Conservation (phyloP, 2,113 vertebrate species). For the Mirza zaza region DNA sequence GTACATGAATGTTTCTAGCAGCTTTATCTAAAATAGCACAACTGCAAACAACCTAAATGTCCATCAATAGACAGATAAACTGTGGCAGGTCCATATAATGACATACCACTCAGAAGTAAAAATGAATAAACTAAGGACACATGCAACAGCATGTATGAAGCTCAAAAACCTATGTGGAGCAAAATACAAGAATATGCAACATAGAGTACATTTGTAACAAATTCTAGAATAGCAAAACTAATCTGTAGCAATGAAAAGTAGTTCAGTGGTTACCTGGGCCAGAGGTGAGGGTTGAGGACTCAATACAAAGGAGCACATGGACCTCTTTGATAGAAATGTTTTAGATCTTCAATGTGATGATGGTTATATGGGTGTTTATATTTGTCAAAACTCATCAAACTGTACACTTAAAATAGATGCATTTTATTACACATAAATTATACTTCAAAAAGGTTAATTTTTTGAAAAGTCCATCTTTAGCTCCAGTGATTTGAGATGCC, state of each 20-base stretch:
- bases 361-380: no score
- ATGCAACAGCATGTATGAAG: background rate
- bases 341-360: background rate
- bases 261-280: no score
- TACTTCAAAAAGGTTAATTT: background rate
- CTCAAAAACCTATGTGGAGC: background rate
- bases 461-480: background rate
- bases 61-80: background rate
- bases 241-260: background rate
- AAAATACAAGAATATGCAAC: background rate
- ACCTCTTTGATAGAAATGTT: background rate
- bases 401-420: background rate
- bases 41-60: background rate
- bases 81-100: background rate
- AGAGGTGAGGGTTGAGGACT: background rate
- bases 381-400: background rate
- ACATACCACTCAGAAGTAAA: background rate
- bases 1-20: background rate
- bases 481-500: background rate
- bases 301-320: background rate
- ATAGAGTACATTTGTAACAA: background rate
- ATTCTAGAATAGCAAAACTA: background rate
- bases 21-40: slow-evolving; percentile 6
- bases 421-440: background rate
- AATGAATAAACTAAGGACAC: background rate